phyloP scores from a whole-genome alignment of 2,888 invertebrate genomes.

The Pogonocherus hispidulus region DNA sequence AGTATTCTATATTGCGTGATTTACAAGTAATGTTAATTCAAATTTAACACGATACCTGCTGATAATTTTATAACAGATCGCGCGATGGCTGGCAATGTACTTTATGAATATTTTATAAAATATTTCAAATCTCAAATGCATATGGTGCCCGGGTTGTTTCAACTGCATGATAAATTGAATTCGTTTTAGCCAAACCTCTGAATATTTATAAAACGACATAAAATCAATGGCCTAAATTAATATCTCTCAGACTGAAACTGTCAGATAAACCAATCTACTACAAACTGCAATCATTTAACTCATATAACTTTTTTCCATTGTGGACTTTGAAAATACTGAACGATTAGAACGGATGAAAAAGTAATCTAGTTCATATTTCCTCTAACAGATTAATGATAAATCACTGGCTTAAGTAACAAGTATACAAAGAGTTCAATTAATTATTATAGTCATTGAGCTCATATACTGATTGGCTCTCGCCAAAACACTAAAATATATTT shows the following conservation, averaged over 20 bases:
- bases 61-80: too few relatives aligned
- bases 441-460: too few relatives aligned
- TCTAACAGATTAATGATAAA: too few relatives aligned
- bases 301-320: background rate
- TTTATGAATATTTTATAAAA: background rate
- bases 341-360: background rate
- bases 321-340: background rate
- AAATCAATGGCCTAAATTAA: constrained; percentile 14
- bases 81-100: too few relatives aligned
- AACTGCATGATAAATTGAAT: constrained; percentile 21
- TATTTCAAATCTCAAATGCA: constrained; percentile 16
- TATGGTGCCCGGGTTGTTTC: constrained; percentile 6
- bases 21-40: too few relatives aligned
- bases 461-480: too few relatives aligned
- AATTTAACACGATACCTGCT: too few relatives aligned
- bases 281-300: background rate
- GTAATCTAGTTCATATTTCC: too few relatives aligned
- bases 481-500: too few relatives aligned
- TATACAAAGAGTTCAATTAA: too few relatives aligned
- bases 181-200: background rate
- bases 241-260: background rate
- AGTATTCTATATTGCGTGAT: too few relatives aligned
- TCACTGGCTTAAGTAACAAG: too few relatives aligned
- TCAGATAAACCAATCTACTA: background rate
- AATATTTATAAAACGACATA: constrained; percentile 13